phyloP scores from a whole-genome alignment of 2,113 vertebrate genomes.

The Agapornis roseicollis region DNA sequence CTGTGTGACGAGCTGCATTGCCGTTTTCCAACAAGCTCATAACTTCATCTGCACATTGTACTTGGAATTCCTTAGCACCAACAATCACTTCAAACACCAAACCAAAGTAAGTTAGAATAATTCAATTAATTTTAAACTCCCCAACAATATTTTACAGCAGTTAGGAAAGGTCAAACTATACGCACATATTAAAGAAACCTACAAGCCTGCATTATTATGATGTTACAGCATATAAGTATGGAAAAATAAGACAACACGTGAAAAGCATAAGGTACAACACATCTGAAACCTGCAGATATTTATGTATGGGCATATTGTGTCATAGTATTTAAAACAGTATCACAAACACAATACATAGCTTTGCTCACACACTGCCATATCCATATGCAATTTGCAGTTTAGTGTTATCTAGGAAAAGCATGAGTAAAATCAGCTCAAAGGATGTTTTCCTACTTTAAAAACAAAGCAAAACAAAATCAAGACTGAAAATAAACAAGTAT shows the following conservation, averaged over 20 bases:
- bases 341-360: background rate
- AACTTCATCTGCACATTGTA: conserved; percentile 83
- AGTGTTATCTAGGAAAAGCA: background rate
- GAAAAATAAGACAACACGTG: background rate
- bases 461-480: background rate
- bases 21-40: conserved; percentile 81
- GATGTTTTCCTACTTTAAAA: background rate
- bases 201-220: background rate
- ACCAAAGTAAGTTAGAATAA: background rate
- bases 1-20: conserved; percentile 81
- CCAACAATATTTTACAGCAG: background rate
- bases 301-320: background rate
- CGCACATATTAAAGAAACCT: background rate
- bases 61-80: conserved; percentile 83
- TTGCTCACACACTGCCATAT: background rate
- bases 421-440: background rate
- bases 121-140: conserved; percentile 5
- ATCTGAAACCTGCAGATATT: background rate
- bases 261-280: background rate
- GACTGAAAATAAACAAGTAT: background rate
- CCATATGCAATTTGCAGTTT: background rate
- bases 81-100: conserved; percentile 81
- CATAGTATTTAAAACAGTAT: background rate
- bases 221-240: background rate
- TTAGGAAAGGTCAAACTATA: background rate